These are phyloP conservation scores for Sitta carolinensis DNA, from an alignment of 2,797 vertebrate genomes.

Conservation along the genomic window DNA sequence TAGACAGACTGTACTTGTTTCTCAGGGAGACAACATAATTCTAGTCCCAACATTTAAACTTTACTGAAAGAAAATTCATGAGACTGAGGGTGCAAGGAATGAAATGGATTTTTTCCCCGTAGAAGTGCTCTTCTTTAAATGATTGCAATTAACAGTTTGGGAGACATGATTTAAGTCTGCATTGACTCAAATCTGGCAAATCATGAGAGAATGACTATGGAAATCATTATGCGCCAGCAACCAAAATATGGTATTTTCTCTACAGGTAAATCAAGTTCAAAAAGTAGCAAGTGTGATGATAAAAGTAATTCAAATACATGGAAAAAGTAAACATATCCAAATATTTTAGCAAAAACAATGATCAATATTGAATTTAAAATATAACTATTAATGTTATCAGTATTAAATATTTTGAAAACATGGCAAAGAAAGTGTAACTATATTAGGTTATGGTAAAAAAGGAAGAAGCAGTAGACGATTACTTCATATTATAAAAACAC, in stretches of 20 bases:
- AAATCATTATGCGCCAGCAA: background rate
- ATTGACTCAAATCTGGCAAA: background rate
- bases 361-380: background rate
- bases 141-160: background rate
- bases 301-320: slow-evolving; percentile 24
- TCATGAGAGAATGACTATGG: background rate
- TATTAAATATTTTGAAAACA: background rate
- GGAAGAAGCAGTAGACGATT: background rate
- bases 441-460: background rate
- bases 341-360: background rate
- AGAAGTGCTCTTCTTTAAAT: background rate
- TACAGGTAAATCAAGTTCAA: background rate
- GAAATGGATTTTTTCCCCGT: background rate
- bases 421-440: background rate
- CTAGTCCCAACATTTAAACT: slow-evolving; percentile 30
- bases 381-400: background rate
- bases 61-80: background rate
- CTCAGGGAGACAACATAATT: background rate
- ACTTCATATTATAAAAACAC: background rate
- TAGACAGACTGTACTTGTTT: slow-evolving; percentile 21
- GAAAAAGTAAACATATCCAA: background rate
- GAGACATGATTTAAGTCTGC: background rate
- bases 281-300: background rate
- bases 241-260: background rate
- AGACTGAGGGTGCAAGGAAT: background rate